A percentile compares a stretch with the other conserved stretches of the same genome.
These are phyloP conservation scores for Apostichopus parvimensis DNA, from an alignment of 35 echinoderm and acorn worm genomes.

Conservation along the genomic window DNA sequence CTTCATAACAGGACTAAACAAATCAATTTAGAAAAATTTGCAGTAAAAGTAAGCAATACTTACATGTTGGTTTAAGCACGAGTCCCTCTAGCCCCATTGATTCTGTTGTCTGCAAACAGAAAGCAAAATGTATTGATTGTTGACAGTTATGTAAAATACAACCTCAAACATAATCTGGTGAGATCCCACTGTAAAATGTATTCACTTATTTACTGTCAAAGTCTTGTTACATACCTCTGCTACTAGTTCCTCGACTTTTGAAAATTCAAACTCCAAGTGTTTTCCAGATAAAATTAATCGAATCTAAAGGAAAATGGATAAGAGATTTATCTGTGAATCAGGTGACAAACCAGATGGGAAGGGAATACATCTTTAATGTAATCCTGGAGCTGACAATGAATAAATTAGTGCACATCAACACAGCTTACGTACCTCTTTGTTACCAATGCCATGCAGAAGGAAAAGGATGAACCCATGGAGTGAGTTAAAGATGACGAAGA, in stretches of 20 bases:
- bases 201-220: too few relatives aligned
- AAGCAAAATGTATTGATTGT: background rate
- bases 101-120: constrained; percentile 48
- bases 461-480: constrained; percentile 63
- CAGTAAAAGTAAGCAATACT: background rate
- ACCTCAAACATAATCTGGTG: too few relatives aligned
- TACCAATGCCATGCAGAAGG: constrained; percentile 63
- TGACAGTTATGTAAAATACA: too few relatives aligned
- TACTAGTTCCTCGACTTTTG: constrained; percentile 64
- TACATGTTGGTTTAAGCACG: constrained; percentile 60
- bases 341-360: background rate
- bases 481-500: constrained; percentile 68
- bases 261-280: constrained; percentile 65
- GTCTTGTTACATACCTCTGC: constrained; percentile 60
- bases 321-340: background rate
- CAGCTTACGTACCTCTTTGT: constrained; percentile 61
- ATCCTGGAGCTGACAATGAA: too few relatives aligned
- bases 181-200: too few relatives aligned
- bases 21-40: too few relatives aligned
- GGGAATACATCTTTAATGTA: background rate
- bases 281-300: constrained; percentile 44
- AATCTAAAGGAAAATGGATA: constrained; percentile 31
- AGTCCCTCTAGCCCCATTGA: background rate
- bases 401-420: background rate
- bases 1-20: too few relatives aligned